Conservation (phyloP, 2,113 vertebrate genomes). For the Apteryx mantelli region DNA sequence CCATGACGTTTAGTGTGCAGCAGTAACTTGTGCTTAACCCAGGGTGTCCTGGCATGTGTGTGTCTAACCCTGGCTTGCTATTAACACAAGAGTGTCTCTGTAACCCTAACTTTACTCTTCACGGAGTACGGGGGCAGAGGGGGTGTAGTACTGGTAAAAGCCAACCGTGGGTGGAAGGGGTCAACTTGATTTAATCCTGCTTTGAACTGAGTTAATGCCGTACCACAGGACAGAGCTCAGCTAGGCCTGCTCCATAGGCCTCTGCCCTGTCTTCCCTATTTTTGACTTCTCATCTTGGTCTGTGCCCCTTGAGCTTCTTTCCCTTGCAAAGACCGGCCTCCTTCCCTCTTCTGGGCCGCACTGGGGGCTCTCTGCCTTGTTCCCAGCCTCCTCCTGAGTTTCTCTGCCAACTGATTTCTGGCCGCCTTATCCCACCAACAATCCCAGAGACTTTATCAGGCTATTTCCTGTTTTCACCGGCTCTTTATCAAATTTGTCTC, state of each 20-base stretch:
- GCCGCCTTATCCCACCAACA: neutral
- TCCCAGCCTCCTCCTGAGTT: neutral
- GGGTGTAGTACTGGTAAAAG: neutral
- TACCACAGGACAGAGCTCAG: neutral
- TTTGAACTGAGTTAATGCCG: neutral
- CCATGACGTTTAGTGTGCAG: neutral
- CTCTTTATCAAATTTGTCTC: neutral
- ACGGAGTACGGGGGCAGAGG: neutral
- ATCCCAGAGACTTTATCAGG: neutral
- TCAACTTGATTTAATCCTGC: neutral
- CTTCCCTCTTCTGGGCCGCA: neutral
- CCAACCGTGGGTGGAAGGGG: neutral
- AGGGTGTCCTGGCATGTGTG: neutral
- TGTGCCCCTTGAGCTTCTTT: constrained; percentile 7
- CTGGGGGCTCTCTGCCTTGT: neutral
- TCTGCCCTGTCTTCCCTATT: neutral
- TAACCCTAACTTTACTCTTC: constrained; percentile 12
- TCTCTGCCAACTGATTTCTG: neutral
- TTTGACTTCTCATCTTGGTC: neutral
- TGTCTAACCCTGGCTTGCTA: constrained; percentile 19
- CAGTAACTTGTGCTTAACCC: constrained; percentile 33
- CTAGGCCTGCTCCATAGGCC: neutral
- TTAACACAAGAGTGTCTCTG: constrained; percentile 26
- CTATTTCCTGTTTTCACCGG: neutral
- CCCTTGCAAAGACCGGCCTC: neutral